These are phyloP conservation scores for Cyclargus thomasi DNA, from an alignment of 1,140 invertebrate species.

Conservation along the genomic window DNA sequence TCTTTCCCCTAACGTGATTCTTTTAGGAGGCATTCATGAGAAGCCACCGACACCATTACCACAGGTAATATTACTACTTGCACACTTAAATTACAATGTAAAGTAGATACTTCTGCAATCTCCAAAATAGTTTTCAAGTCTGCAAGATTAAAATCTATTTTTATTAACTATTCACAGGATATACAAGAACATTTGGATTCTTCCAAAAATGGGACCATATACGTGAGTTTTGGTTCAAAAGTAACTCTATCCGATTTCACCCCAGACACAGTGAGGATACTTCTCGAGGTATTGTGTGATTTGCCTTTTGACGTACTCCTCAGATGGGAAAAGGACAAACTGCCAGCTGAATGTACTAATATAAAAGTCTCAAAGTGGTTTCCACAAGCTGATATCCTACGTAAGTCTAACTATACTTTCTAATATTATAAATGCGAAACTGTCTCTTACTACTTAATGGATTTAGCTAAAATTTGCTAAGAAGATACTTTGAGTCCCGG, in stretches of 20 bases:
- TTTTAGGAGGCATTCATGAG: conserved; percentile 78
- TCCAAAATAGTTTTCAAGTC: no score
- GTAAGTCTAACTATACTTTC: conserved; percentile 51
- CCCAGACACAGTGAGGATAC: conserved; percentile 38
- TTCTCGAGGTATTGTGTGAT: conserved; percentile 57
- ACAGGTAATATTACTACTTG: conserved; percentile 34
- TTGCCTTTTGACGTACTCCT: conserved; percentile 64
- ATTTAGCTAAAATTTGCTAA: no score
- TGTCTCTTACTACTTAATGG: no score
- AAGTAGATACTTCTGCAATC: no score
- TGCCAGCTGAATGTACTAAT: conserved; percentile 56
- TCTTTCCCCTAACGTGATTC: conserved; percentile 73
- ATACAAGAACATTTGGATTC: conserved; percentile 73
- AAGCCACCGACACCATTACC: conserved; percentile 46
- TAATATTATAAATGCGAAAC: no score
- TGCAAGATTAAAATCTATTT: no score
- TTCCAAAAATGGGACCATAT: conserved; percentile 73
- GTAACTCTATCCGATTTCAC: conserved; percentile 56
- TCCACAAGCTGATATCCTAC: conserved; percentile 69
- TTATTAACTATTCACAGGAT: conserved; percentile 51
- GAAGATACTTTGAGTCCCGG: no score
- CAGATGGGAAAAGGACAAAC: conserved; percentile 57
- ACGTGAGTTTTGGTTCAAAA: conserved; percentile 78
- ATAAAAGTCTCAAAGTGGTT: conserved; percentile 72
- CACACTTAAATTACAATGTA: no score